Evolutionary conservation across 1,140 invertebrate species (phyloP), one percentile per base, ranked within the genome.

Genomic region (Odontomachus brunneus): DNA sequence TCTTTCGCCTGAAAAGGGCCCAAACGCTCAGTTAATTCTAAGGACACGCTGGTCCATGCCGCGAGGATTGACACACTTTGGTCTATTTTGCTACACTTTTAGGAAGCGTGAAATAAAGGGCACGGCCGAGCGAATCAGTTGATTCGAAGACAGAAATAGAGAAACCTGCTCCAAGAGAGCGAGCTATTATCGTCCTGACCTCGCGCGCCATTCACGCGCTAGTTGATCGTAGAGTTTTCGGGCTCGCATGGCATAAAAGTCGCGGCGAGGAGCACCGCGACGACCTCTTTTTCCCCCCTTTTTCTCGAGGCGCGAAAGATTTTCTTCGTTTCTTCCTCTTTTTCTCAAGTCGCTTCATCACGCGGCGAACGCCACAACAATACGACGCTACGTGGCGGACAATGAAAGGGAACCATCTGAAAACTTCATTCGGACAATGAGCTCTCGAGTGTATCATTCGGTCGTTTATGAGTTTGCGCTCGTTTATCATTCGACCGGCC

Each of bases 391-490:
- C 74, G 63, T 73, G 60, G 49, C 72, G 82, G 74, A 89, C 89
- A 88, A 92, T 91, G 55, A 83, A 38, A 55, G n/a, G 80, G 85
- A 89, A 89, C 87, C 88, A 83, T 83, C 87, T 88, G 90, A 91
- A 90, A 92, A 90, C 82, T 89, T 88, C 71, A 69, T 80, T 85
- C 82, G 89, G 85, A 94, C 92, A 93, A 93, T 93, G 88, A 91
- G 88, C 84, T 51, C 72, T 83, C 72, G 90, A 92, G 88, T 93
- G 91, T 93, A 93, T 93, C 92, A 92, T 93, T 93, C 87, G 89
- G 84, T 90, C 91, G 91, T 93, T 93, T 92, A 92, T 90, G 91
- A 91, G 74, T 84, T 85, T 67, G 82, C 80, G 86, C 83, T 93
- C 92, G 91, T 94, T 94, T 90, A 93, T 94, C 93, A 93, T 93